A percentile compares a stretch with the other conserved stretches of the same genome.
phyloP scores from a whole-genome alignment of 2,113 vertebrate genomes.

The Pungitius pungitius region DNA sequence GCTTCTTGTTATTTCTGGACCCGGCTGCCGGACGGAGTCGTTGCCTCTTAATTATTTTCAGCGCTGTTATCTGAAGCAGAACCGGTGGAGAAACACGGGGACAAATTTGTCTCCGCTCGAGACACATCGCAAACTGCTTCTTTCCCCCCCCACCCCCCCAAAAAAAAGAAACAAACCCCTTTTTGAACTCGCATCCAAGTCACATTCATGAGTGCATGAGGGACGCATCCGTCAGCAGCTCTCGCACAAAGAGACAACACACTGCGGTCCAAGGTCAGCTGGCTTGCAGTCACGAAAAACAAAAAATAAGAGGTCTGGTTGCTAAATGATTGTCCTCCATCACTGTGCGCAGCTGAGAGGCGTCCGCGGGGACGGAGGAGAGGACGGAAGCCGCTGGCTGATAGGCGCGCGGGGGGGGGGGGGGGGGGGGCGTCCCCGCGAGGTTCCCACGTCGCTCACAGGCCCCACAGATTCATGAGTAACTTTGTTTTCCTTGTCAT shows the following conservation, averaged over 20 bases:
- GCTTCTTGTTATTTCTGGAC: constrained; percentile 47
- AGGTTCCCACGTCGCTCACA: too few relatives aligned
- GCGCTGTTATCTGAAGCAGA: constrained; percentile 48
- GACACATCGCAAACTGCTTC: constrained; percentile 48
- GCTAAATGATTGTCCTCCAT: constrained; percentile 39
- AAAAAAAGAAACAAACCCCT: constrained; percentile 31
- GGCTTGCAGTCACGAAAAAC: constrained; percentile 55
- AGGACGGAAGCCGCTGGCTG: constrained; percentile 52
- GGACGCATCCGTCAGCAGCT: constrained; percentile 67
- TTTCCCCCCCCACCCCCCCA: not conserved
- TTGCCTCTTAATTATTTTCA: constrained; percentile 36
- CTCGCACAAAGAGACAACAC: constrained; percentile 39
- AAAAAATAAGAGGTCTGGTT: constrained; percentile 15
- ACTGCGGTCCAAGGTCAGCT: constrained; percentile 57
- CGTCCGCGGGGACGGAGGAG: constrained; percentile 33
- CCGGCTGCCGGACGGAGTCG: constrained; percentile 29
- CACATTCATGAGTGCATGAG: constrained; percentile 49
- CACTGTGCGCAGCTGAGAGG: constrained; percentile 57
- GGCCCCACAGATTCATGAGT: not conserved
- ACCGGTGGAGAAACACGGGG: constrained; percentile 32
- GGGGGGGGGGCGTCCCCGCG: too few relatives aligned
- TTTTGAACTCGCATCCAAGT: constrained; percentile 48
- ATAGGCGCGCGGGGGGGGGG: constrained; percentile 30
- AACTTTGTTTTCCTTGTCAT: not conserved
- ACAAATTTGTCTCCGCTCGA: constrained; percentile 48